Evolutionary conservation across 1,140 invertebrate genomes (phyloP).

Genomic region (Atopsyche davidsoni): DNA sequence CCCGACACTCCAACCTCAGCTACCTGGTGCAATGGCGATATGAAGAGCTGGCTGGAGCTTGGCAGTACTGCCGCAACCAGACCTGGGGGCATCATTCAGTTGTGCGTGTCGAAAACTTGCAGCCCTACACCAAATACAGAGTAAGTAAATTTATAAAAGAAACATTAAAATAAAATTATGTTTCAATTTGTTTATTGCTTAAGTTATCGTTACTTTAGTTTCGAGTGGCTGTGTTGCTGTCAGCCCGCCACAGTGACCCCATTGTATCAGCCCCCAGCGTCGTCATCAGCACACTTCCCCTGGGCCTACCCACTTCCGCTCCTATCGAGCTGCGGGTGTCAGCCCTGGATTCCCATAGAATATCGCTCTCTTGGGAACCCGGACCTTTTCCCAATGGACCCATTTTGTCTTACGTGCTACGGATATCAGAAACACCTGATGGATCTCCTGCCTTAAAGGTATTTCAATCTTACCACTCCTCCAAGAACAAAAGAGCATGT

Average conservation of each 20-base stretch:
- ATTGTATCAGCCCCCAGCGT: conserved; percentile 74
- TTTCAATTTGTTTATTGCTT: background rate
- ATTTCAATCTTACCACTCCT: no score
- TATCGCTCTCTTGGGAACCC: conserved; percentile 82
- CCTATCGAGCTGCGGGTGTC: conserved; percentile 69
- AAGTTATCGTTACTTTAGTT: conserved; percentile 55
- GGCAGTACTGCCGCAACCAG: conserved; percentile 69
- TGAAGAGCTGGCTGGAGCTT: conserved; percentile 58
- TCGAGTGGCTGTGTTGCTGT: conserved; percentile 67
- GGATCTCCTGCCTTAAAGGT: conserved; percentile 62
- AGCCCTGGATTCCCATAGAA: conserved; percentile 73
- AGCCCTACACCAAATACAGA: conserved; percentile 84
- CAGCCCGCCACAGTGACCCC: conserved; percentile 59
- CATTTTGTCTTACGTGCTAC: conserved; percentile 75
- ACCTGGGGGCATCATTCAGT: conserved; percentile 61
- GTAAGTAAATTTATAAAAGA: conserved; percentile 47
- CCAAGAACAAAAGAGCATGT: no score
- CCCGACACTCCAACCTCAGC: conserved; percentile 52
- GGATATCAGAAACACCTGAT: conserved; percentile 54
- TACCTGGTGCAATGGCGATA: conserved; percentile 73
- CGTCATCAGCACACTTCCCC: conserved; percentile 70
- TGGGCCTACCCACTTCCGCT: conserved; percentile 64
- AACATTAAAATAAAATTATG: background rate
- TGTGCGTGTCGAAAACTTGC: conserved; percentile 65
- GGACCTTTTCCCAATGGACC: conserved; percentile 82